Base-by-base conservation (phyloP, 1,140 invertebrate genomes). In the Pectinophora gossypiella region DNA sequence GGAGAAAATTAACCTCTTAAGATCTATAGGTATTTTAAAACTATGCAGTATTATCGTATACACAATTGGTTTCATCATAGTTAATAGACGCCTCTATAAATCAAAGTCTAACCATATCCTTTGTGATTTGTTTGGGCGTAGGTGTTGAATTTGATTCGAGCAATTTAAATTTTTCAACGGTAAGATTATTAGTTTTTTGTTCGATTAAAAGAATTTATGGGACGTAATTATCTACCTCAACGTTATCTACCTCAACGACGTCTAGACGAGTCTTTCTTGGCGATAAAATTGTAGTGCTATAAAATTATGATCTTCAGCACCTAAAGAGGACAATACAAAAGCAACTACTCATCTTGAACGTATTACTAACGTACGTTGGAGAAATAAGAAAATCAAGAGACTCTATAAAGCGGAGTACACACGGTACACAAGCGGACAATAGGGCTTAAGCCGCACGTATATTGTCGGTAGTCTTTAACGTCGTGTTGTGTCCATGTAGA, bases 381-480 rank as follows among this genome's bases (percentile, higher is more conserved):
- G 23, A 5, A 27, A 27, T 27, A 27, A 27, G 23, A 27, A 27
- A 12, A 5, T 27, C 36, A 40, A 32, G 27, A 32, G n/a, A 15
- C 36, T 15, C 13, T 40, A 40, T 54, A 59, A 54, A 38, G 43
- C 43, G 43, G 44, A 23, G 47, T 46, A 27, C 46, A 49, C 49
- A 60, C 27, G 48, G 49, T 48, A 54, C 23, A 12, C n/a, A n/a
- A 32, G 5, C 16, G 36, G 36, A 40, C 36, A 40, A 40, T 40
- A 38, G 35, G 22, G 15, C 42, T 45, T 52, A 56, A 51, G 56
- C 18, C 36, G 16, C 44, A 38, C 19, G 51, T 53, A 61, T 48
- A 48, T 55, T 52, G 64, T 59, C 62, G 65, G 65, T 62, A 68
- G 65, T 58, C 61, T 64, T 64, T 62, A 62, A 51, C 48, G 56